These are phyloP conservation scores for Drosophila infuscata DNA, from an alignment of 2,888 invertebrate species.

Conservation along the genomic window DNA sequence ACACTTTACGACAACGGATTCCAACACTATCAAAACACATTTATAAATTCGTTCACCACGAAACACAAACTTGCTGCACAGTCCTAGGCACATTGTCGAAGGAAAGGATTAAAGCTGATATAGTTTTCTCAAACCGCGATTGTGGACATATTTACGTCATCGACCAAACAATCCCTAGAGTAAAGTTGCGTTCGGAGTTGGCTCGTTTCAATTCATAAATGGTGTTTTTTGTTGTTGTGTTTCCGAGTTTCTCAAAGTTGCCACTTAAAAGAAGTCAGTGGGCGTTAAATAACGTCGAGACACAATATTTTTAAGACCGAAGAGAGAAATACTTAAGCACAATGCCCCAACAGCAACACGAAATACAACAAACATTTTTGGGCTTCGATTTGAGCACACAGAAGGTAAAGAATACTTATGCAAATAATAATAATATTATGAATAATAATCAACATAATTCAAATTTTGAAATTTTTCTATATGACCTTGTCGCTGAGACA, in stretches of 20 bases:
- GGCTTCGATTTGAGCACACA: slow-evolving; percentile 95
- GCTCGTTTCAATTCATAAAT: slow-evolving; percentile 8
- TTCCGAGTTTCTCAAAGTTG: slow-evolving; percentile 10
- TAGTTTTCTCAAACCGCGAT: not conserved
- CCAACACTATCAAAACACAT: slow-evolving; percentile 1
- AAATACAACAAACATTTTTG: slow-evolving; percentile 87
- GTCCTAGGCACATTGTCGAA: not conserved
- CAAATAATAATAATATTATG: not conserved
- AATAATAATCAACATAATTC: not conserved
- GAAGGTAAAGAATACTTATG: slow-evolving; percentile 86
- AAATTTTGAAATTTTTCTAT: not conserved
- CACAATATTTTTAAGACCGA: not conserved
- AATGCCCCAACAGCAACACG: slow-evolving; percentile 54
- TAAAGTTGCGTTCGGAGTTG: not conserved
- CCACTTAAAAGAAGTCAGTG: not conserved
- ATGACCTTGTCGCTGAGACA: not conserved
- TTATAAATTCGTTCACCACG: not conserved
- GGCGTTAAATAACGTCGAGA: not conserved
- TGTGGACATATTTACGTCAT: not conserved
- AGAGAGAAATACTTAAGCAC: not conserved
- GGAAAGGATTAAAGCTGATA: not conserved
- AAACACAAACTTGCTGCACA: not conserved
- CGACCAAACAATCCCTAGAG: not conserved
- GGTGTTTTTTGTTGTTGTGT: slow-evolving; percentile 17
- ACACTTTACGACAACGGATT: not conserved